These are phyloP conservation scores for Sciurus vulgaris DNA, from an alignment of 2,797 vertebrate genomes.

Conservation along the genomic window DNA sequence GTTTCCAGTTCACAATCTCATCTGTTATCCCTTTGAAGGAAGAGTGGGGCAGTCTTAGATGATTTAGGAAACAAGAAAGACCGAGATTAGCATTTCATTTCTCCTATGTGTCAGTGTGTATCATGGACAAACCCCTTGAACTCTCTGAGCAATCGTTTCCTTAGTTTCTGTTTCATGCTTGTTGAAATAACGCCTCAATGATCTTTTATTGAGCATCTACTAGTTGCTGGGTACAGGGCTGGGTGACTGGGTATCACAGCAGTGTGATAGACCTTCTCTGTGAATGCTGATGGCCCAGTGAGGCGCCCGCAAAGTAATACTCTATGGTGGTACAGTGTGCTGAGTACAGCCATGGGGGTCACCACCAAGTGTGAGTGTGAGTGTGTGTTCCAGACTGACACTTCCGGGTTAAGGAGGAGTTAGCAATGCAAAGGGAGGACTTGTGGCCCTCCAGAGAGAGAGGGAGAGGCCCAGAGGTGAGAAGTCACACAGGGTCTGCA, in stretches of 20 bases:
- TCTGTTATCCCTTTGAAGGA: not conserved
- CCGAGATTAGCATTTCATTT: not conserved
- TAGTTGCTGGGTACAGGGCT: not conserved
- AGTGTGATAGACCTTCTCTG: not conserved
- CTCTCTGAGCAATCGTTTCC: not conserved
- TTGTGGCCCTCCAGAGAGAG: not conserved
- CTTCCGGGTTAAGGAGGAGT: not conserved
- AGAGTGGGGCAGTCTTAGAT: not conserved
- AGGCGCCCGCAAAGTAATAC: not conserved
- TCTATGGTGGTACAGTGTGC: not conserved
- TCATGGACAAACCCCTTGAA: slow-evolving; percentile 38
- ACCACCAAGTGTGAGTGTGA: not conserved
- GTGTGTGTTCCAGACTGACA: not conserved
- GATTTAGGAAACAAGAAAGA: not conserved
- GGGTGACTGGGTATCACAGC: not conserved
- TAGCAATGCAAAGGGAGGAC: not conserved
- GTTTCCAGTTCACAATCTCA: slow-evolving; percentile 29
- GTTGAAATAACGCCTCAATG: slow-evolving; percentile 11
- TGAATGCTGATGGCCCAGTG: not conserved
- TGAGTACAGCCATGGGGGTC: not conserved
- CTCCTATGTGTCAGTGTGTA: slow-evolving; percentile 35
- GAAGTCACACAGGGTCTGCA: not conserved
- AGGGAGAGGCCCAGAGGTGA: not conserved
- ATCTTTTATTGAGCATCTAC: slow-evolving; percentile 44
- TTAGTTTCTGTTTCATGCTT: slow-evolving; percentile 42